These are phyloP conservation scores for Bombus affinis DNA, from an alignment of 1,140 invertebrate species.

Conservation along the genomic window DNA sequence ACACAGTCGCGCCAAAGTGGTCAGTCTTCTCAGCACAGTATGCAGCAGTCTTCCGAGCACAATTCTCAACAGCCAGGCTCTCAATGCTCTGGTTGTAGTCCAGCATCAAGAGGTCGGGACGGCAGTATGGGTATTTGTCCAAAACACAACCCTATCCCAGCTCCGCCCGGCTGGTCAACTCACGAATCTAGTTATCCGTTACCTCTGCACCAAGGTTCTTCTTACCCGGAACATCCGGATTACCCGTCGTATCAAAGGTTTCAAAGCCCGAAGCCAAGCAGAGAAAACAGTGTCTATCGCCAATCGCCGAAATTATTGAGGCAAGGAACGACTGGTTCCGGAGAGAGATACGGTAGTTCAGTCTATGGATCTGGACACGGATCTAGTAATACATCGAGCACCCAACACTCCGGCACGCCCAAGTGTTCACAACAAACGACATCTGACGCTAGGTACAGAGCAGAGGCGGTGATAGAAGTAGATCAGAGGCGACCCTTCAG, in stretches of 20 bases:
- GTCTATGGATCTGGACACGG: constrained; percentile 67
- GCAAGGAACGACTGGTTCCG: constrained; percentile 85
- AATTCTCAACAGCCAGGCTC: constrained; percentile 52
- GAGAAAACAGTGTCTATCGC: constrained; percentile 53
- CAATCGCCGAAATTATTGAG: constrained; percentile 59
- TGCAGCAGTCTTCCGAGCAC: constrained; percentile 40
- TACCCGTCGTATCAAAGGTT: constrained; percentile 72
- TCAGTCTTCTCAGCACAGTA: constrained; percentile 52
- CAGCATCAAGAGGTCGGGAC: constrained; percentile 64
- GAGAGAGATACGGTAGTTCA: constrained; percentile 78
- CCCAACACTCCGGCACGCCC: constrained; percentile 56
- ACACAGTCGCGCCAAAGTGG: constrained; percentile 60
- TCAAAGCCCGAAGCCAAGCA: constrained; percentile 72
- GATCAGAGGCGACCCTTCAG: constrained; percentile 86
- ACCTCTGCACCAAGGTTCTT: constrained; percentile 37
- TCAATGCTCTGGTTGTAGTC: constrained; percentile 72
- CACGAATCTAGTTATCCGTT: constrained; percentile 70
- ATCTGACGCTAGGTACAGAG: constrained; percentile 82
- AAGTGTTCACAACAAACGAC: constrained; percentile 36
- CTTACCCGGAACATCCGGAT: constrained; percentile 65
- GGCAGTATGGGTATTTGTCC: constrained; percentile 67
- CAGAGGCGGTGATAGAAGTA: constrained; percentile 87
- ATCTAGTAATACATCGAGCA: constrained; percentile 67
- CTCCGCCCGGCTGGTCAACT: constrained; percentile 77
- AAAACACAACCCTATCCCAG: constrained; percentile 76